Evolutionary conservation across 2,888 invertebrate genomes (phyloP).

Genomic region (Ophion obscuratus): DNA sequence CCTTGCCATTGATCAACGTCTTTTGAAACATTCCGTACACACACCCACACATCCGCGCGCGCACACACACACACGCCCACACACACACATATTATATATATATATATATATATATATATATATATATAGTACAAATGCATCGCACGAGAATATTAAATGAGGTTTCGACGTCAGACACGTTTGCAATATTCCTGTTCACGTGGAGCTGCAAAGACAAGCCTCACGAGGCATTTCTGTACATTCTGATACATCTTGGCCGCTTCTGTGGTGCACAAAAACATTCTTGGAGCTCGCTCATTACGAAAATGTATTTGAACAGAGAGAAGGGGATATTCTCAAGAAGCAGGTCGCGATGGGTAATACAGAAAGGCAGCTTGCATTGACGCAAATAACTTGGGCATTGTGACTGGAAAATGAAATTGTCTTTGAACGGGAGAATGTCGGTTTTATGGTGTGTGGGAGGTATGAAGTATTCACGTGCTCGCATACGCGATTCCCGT

Average conservation of each 20-base stretch:
- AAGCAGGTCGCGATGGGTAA: neutral
- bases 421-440: neutral
- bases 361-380: neutral
- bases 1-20: conserved; percentile 61
- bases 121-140: too few species aligned
- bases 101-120: too few species aligned
- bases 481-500: neutral
- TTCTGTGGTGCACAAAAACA: neutral
- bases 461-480: neutral
- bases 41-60: neutral
- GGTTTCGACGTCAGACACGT: conserved; percentile 31
- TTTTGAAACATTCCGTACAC: conserved; percentile 31
- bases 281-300: neutral
- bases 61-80: neutral
- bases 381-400: neutral
- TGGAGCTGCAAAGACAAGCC: conserved; percentile 4
- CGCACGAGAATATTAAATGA: neutral
- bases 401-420: neutral
- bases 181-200: conserved; percentile 38
- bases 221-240: conserved; percentile 3
- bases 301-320: neutral
- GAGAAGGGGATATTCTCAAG: neutral
- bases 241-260: neutral
- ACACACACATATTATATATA: neutral
- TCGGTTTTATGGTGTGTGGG: neutral